Base-by-base conservation (phyloP, 2,888 invertebrate species). In the Brachycybe producta region DNA sequence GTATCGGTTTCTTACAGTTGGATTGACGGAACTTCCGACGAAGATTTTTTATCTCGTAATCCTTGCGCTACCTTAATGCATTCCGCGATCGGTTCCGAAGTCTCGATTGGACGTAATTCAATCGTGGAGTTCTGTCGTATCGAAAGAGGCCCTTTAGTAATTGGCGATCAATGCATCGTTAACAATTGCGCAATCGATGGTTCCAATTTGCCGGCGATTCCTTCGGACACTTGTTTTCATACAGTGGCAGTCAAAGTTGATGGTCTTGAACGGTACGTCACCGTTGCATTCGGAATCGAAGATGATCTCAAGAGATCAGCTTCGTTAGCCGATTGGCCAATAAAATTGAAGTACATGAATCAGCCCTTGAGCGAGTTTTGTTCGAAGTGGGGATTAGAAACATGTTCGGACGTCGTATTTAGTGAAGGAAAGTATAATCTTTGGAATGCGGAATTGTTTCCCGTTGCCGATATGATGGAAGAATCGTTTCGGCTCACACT, bases 101-200 rank as follows among this genome's bases (percentile, higher is more conserved):
- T 62, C 0, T 42, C 27, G 8, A 52, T 66, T 27, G 55, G 58
- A 0, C 27, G 41, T 2, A 54, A 56, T 3, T 54, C 61, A 24
- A 59, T 70, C 1, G 54, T 70, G 1, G 70, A 70, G 49, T 69
- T 62, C 54, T 68, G 67, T 52, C 53, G 63, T 26, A 64, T 68
- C 54, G 54, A 57, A n/a, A n/a, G n/a, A n/a, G 42, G 60, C 13
- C 60, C 63, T 21, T 52, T 66, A 4, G 41, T 55, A 13, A 54
- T 67, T 24, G 61, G 61, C 2, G 53, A 56, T 15, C 59, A 61
- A 43, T 61, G 62, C 50, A 63, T 70, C 28, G 26, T 69, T 30
- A 69, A 66, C 52, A 65, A 66, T 55, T 69, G 68, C 54, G 56
- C 60, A 15, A 17, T 55, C 3, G 19, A 28, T 15, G 44, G 47